These are phyloP conservation scores for Vanessa cardui DNA, from an alignment of 2,888 invertebrate species.

Conservation along the genomic window DNA sequence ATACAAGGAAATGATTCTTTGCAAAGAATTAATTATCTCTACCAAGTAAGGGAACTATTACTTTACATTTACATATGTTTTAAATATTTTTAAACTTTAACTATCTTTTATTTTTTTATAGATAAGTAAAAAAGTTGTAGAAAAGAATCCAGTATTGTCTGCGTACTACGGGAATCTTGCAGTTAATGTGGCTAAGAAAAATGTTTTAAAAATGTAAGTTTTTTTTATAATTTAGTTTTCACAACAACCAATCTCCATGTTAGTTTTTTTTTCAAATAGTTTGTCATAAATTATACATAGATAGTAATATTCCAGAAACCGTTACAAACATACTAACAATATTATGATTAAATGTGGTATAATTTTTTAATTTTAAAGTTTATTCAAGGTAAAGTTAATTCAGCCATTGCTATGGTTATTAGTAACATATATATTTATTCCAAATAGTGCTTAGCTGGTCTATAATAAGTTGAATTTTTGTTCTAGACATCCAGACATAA, in stretches of 20 bases:
- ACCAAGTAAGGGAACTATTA: slow-evolving; percentile 77
- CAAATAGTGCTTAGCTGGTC: too few species aligned
- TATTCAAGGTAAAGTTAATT: too few species aligned
- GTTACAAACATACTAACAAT: too few species aligned
- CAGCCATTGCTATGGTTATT: too few species aligned
- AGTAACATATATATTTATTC: too few species aligned
- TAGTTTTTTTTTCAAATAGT: too few species aligned
- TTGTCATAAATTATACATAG: too few species aligned
- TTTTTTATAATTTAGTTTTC: too few species aligned
- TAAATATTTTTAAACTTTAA: not conserved
- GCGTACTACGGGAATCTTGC: slow-evolving; percentile 82
- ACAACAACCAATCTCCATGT: too few species aligned
- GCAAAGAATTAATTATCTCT: slow-evolving; percentile 86
- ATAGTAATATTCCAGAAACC: too few species aligned
- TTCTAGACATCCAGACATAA: slow-evolving; percentile 83
- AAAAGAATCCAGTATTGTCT: slow-evolving; percentile 66
- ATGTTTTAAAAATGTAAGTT: slow-evolving; percentile 79
- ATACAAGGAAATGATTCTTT: slow-evolving; percentile 86
- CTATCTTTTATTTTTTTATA: slow-evolving; percentile 50
- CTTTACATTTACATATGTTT: slow-evolving; percentile 4
- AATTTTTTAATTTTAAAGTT: too few species aligned
- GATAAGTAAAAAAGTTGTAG: slow-evolving; percentile 77
- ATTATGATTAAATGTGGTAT: too few species aligned
- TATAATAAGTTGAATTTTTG: slow-evolving; percentile 1
- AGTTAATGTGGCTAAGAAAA: slow-evolving; percentile 82